Evolutionary conservation across 2,113 vertebrate species (phyloP).

Genomic region (Condylura cristata): DNA sequence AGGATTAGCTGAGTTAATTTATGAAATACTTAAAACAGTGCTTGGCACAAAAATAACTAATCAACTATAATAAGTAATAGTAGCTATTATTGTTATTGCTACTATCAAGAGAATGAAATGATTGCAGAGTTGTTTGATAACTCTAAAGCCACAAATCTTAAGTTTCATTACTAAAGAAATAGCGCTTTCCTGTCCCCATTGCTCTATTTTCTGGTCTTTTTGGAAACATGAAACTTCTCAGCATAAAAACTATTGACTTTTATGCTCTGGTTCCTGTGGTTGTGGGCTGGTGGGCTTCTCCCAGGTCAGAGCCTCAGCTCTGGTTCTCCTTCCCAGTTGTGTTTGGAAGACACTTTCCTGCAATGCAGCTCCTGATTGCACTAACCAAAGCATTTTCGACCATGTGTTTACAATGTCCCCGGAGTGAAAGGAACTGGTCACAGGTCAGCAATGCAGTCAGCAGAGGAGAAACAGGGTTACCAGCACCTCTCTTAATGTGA

Average conservation of each 20-base stretch:
- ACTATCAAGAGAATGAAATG: not conserved
- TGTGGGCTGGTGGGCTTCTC: not conserved
- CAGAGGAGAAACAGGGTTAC: not conserved
- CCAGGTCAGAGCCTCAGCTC: not conserved
- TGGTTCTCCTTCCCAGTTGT: fast-evolving
- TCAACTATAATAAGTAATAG: not conserved
- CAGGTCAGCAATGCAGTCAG: not conserved
- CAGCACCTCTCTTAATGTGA: not conserved
- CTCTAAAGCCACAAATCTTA: not conserved
- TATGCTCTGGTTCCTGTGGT: not conserved
- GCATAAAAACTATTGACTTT: not conserved
- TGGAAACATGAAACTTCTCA: not conserved
- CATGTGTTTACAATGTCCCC: not conserved
- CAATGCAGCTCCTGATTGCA: not conserved
- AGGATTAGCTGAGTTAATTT: not conserved
- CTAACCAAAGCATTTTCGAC: not conserved
- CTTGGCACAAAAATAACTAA: not conserved
- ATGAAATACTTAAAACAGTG: not conserved
- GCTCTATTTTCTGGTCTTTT: not conserved
- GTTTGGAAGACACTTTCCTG: not conserved
- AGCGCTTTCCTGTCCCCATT: not conserved
- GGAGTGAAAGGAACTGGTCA: not conserved
- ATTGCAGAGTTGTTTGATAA: not conserved
- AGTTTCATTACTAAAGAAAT: not conserved
- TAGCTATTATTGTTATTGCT: not conserved